Conservation (phyloP, 1,140 invertebrate genomes). For the Asbolus verrucosus region DNA sequence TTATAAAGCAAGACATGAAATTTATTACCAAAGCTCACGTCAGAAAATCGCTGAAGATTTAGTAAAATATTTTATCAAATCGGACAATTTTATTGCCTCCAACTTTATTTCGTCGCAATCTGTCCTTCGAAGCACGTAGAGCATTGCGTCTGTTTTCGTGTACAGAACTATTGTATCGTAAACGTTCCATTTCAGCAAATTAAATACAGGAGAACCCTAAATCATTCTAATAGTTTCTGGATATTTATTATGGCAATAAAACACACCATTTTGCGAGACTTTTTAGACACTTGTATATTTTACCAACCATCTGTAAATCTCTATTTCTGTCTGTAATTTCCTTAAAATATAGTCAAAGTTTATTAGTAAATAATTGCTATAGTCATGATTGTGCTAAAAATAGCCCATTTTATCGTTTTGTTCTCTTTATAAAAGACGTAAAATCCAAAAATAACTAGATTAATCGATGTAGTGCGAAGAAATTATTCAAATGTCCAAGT, state of each 20-base stretch:
- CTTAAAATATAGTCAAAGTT: constrained; percentile 4
- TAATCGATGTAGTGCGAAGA: too few species aligned
- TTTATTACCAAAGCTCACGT: constrained; percentile 7
- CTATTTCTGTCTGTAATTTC: constrained; percentile 29
- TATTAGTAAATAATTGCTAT: constrained; percentile 25
- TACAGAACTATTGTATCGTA: constrained; percentile 1
- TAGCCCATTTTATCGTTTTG: constrained; percentile 1
- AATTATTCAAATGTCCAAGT: too few species aligned
- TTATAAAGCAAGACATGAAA: constrained; percentile 4
- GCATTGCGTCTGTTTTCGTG: background rate
- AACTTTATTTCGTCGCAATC: constrained; percentile 1
- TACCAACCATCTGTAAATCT: constrained; percentile 16
- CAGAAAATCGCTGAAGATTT: background rate
- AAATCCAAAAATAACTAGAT: too few species aligned
- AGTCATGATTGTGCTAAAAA: constrained; percentile 19
- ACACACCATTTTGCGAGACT: background rate
- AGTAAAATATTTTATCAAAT: constrained; percentile 25
- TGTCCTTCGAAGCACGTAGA: background rate
- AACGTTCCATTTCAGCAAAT: constrained; percentile 19
- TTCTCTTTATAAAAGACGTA: background rate
- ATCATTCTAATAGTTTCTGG: constrained; percentile 19
- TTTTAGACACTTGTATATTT: constrained; percentile 35
- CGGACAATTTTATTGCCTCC: constrained; percentile 21
- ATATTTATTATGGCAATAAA: constrained; percentile 31
- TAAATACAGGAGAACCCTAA: constrained; percentile 28